Percentiles rank a stretch among this genome's conserved stretches.
These are phyloP conservation scores for Cantharis lateralis DNA, from an alignment of 2,888 invertebrate species.

Conservation along the genomic window DNA sequence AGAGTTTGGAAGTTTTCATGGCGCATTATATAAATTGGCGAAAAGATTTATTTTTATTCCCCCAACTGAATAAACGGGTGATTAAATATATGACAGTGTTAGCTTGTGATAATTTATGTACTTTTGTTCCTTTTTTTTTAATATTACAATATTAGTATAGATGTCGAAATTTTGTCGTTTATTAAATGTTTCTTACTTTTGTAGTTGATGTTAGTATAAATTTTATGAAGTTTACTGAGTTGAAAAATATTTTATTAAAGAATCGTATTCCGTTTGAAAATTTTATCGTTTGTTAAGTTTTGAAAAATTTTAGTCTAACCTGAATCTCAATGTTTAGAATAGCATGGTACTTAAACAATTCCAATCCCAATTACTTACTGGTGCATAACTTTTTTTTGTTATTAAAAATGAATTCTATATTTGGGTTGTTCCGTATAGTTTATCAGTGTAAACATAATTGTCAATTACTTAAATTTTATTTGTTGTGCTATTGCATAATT, in stretches of 20 bases:
- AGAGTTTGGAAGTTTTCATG: neutral
- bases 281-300: neutral
- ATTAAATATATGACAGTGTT: neutral
- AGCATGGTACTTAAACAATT: neutral
- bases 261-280: neutral
- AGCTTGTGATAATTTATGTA: neutral
- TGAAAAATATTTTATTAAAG: neutral
- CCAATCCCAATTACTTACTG: neutral
- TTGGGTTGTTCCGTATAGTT: neutral
- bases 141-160: neutral
- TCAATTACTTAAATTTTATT: neutral
- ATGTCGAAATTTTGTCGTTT: neutral
- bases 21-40: neutral
- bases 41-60: neutral
- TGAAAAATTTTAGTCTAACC: neutral
- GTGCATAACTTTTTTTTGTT: neutral
- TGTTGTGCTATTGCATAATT: neutral
- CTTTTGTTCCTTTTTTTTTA: neutral
- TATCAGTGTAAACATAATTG: neutral
- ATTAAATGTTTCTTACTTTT: neutral
- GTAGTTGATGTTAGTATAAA: neutral
- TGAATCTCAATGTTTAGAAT: neutral
- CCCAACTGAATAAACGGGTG: neutral
- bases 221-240: neutral
- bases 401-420: neutral